Evolutionary conservation across 2,888 invertebrate genomes (phyloP).

Genomic region (Pelosia muscerda): DNA sequence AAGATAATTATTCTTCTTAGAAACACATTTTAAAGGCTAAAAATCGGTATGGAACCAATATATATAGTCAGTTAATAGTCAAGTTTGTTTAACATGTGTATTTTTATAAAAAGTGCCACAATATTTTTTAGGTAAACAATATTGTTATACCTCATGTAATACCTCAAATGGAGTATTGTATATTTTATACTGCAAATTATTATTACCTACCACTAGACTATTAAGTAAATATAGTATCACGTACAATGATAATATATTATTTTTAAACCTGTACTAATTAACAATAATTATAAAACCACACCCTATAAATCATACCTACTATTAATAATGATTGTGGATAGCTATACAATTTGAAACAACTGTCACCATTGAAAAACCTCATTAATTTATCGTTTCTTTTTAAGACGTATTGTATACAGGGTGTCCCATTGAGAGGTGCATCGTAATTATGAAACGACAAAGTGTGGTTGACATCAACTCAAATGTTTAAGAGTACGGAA

Average conservation of each 20-base stretch:
- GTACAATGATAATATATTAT: not conserved
- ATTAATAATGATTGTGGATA: conserved; percentile 26
- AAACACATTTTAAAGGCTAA: too few species aligned
- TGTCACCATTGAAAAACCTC: conserved; percentile 51
- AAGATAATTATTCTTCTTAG: too few species aligned
- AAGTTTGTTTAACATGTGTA: too few species aligned
- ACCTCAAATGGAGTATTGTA: too few species aligned
- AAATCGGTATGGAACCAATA: too few species aligned
- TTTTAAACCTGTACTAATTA: too few species aligned
- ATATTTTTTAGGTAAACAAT: too few species aligned
- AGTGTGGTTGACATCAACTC: conserved; percentile 78
- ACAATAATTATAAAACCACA: conserved; percentile 25
- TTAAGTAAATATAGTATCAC: too few species aligned
- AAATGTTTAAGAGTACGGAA: conserved; percentile 81
- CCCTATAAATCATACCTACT: too few species aligned
- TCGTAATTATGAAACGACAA: conserved; percentile 79
- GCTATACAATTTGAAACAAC: conserved; percentile 37
- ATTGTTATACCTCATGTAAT: too few species aligned
- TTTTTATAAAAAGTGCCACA: too few species aligned
- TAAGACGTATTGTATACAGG: conserved; percentile 71
- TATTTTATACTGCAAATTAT: not conserved
- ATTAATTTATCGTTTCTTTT: conserved; percentile 66
- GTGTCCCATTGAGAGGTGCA: conserved; percentile 73
- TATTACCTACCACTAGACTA: not conserved
- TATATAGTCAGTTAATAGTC: too few species aligned